These are phyloP conservation scores for Xestia sexstrigata DNA, from an alignment of 2,888 invertebrate genomes.

Conservation along the genomic window DNA sequence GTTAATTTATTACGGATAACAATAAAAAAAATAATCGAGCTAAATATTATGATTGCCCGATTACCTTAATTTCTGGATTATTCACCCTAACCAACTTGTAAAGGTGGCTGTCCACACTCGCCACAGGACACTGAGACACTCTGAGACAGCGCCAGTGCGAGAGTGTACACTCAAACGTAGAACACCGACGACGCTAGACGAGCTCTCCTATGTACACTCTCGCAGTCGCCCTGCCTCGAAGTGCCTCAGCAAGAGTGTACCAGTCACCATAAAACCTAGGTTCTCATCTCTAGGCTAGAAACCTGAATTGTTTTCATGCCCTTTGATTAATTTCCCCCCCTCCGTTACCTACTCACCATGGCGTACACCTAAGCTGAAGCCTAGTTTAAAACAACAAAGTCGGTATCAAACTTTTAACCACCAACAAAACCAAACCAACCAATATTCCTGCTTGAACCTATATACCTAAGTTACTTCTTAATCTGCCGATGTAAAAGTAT, in stretches of 20 bases:
- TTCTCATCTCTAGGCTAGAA: not conserved
- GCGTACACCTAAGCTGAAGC: not conserved
- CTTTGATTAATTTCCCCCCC: not conserved
- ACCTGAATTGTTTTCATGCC: not conserved
- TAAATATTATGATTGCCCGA: not conserved
- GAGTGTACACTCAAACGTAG: not conserved
- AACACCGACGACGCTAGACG: not conserved
- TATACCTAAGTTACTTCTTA: not conserved
- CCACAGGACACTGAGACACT: not conserved
- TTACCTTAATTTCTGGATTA: not conserved
- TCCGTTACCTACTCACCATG: not conserved
- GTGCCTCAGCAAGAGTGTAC: not conserved
- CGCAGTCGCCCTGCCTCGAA: not conserved
- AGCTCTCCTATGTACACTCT: not conserved
- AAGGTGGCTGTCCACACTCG: not conserved
- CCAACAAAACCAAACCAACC: not conserved
- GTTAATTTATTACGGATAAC: slow-evolving; percentile 3
- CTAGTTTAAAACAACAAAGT: not conserved
- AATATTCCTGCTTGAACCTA: not conserved
- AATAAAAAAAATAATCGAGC: not conserved
- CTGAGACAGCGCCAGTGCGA: not conserved
- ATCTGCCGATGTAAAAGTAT: slow-evolving; percentile 46
- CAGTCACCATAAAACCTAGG: not conserved
- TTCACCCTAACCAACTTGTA: not conserved
- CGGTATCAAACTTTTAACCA: not conserved